Evolutionary conservation across 2,888 invertebrate genomes (phyloP).

Genomic region (Polyommatus icarus): DNA sequence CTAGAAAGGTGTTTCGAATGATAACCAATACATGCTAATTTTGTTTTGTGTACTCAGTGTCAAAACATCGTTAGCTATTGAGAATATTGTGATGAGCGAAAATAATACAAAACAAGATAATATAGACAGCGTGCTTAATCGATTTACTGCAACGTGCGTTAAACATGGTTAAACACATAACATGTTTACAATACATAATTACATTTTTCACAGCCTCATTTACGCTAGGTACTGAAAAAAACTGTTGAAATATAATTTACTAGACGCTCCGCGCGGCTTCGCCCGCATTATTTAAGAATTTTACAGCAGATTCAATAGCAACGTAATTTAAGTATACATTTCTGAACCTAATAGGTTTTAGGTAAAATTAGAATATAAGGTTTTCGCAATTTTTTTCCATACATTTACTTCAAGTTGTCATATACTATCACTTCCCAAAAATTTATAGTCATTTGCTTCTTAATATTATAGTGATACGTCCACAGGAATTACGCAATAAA

Average conservation of each 20-base stretch:
- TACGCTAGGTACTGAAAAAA: not conserved
- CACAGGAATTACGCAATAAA: conserved; percentile 9
- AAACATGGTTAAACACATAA: conserved; percentile 38
- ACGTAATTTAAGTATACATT: no score
- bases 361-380: no score
- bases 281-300: no score
- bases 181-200: conserved; percentile 40
- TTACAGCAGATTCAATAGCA: not conserved
- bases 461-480: not conserved
- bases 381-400: no score
- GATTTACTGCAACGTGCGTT: conserved; percentile 52
- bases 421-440: not conserved
- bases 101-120: conserved; percentile 37
- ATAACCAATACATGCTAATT: not conserved
- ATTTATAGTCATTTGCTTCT: not conserved
- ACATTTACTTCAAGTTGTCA: no score
- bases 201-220: not conserved
- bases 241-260: not conserved
- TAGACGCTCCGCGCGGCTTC: no score
- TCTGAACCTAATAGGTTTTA: no score
- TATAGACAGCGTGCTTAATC: conserved; percentile 49
- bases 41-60: not conserved
- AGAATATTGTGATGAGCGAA: conserved; percentile 39
- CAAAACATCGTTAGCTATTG: conserved; percentile 30
- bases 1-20: conserved; percentile 4